Base-by-base conservation (phyloP, 2,888 invertebrate species). In the Anthrax anthrax region DNA sequence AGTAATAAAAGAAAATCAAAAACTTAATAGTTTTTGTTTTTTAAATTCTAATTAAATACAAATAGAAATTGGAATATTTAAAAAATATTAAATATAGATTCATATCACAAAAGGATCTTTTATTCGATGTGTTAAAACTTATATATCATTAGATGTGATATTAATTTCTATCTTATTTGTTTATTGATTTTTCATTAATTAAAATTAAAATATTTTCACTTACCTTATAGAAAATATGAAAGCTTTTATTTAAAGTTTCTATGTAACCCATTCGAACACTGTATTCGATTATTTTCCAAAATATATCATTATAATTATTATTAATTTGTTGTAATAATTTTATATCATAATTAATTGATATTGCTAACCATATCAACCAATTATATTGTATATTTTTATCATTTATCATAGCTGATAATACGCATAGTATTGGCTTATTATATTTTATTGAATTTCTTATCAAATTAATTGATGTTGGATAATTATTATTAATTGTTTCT, bases 191-290 rank as follows among this genome's bases (percentile, higher is more conserved):
- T 12, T 34, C 13, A 9, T 34, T 34, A n/a, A n/a, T n/a, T n/a
- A 34, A 34, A 14, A 34, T 27, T 27, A 27, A 27, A 8, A 34
- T 4, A 16, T 12, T n/a, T 0, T 77, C 74, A 60, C 74, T 77
- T 45, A 81, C 78, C 54, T 80, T 77, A 64, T 82, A 75, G 62
- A 86, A 86, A 54, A 85, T 77, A 40, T 73, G 65, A 58, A 82
- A 76, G 50, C 83, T 80, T 55, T 79, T 75, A 42, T 74, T 71
- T 19, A 86, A 59, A 0, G 79, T 78, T 37, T 70, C 69, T 8
- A 78, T 66, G 55, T 75, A 79, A 13, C 77, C 74, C 23, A 70
- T 67, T 16, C 66, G 60, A 10, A 84, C 57, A 16, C 60, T 57
- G 14, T 56, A 52, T 13, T 61, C 58, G 18, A 68, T 57, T 3